These are phyloP conservation scores for Eupithecia exiguata DNA, from an alignment of 2,888 invertebrate species.

Conservation along the genomic window DNA sequence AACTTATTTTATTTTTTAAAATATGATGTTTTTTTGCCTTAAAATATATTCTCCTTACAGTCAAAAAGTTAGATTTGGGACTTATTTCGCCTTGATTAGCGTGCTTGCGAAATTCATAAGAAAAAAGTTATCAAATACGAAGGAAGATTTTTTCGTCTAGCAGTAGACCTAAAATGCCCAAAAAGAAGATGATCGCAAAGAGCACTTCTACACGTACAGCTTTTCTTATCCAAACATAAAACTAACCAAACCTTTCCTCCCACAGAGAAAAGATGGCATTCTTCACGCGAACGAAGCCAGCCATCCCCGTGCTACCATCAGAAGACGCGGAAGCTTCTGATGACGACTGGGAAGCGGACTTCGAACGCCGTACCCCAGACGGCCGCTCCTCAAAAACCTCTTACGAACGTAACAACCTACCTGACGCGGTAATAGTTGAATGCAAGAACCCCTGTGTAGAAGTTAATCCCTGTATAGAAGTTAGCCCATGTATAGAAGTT, in stretches of 20 bases:
- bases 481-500: neutral
- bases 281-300: constrained; percentile 92
- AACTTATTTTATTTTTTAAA: no score
- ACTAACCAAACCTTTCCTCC: constrained; percentile 8
- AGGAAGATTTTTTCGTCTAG: no score
- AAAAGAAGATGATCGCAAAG: neutral
- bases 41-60: no score
- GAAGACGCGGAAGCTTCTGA: constrained; percentile 80
- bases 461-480: constrained; percentile 42
- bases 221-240: neutral
- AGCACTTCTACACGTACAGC: no score
- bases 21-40: no score
- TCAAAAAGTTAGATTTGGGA: no score
- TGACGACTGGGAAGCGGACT: constrained; percentile 78
- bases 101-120: no score
- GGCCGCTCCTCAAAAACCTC: constrained; percentile 78
- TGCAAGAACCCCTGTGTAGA: constrained; percentile 70
- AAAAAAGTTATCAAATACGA: neutral
- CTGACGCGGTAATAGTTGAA: constrained; percentile 57
- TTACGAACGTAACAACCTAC: constrained; percentile 59
- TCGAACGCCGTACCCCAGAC: constrained; percentile 75
- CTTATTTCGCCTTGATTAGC: no score
- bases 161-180: no score
- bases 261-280: constrained; percentile 98
- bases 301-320: constrained; percentile 89